phyloP scores from a whole-genome alignment of 2,113 vertebrate genomes.

The Machaerirhynchus nigripectus region DNA sequence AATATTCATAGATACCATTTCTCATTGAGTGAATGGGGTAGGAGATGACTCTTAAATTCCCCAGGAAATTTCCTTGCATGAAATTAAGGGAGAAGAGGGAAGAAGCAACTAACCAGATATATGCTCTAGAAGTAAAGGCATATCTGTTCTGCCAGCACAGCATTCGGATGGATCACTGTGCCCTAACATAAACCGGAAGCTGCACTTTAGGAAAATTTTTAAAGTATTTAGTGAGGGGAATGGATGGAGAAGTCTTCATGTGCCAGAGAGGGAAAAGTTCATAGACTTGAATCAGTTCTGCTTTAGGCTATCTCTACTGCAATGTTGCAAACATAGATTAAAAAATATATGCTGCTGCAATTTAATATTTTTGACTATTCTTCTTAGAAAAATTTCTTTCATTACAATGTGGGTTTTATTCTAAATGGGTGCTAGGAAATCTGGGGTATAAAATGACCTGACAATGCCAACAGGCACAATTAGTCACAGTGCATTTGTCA shows the following conservation, averaged over 20 bases:
- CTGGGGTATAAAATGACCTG: not conserved
- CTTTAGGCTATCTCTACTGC: not conserved
- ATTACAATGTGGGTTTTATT: not conserved
- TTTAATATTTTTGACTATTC: not conserved
- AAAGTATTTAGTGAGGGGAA: not conserved
- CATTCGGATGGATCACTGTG: not conserved
- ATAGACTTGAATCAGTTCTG: not conserved
- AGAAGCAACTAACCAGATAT: not conserved
- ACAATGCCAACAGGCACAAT: not conserved
- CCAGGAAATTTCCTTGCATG: not conserved
- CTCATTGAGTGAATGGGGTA: not conserved
- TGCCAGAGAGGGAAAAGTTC: not conserved
- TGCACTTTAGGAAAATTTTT: not conserved
- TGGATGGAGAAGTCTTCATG: accelerated
- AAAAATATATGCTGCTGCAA: not conserved
- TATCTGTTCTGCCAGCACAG: not conserved
- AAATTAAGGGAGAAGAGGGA: not conserved
- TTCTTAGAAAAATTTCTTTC: not conserved
- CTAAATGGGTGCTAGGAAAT: not conserved
- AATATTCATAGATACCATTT: not conserved
- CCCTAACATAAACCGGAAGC: not conserved
- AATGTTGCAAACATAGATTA: not conserved
- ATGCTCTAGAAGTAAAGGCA: not conserved
- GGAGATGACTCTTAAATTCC: not conserved
- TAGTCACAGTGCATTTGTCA: not conserved